Percentiles rank a stretch among this genome's conserved stretches.
These are phyloP conservation scores for Melieria crassipennis DNA, from an alignment of 2,888 invertebrate species.

Conservation along the genomic window DNA sequence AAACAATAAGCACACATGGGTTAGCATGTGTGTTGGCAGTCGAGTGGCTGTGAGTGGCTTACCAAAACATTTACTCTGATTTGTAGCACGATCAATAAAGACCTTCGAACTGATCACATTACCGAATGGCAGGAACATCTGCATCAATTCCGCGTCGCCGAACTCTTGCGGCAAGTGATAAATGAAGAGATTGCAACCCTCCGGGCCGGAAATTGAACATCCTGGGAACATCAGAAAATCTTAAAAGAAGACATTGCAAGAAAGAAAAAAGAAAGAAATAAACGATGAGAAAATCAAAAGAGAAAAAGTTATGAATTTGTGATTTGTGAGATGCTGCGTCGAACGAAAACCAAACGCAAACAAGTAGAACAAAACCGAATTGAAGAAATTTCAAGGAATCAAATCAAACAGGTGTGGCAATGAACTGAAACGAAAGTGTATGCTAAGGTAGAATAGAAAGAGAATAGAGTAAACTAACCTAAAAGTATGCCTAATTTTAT, in stretches of 20 bases:
- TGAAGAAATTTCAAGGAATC: conserved; percentile 16
- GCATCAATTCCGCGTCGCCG: conserved; percentile 98
- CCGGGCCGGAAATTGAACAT: conserved; percentile 96
- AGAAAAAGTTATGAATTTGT: conserved; percentile 32
- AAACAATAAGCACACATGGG: background rate
- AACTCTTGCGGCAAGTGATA: conserved; percentile 99
- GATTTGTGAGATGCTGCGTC: conserved; percentile 32
- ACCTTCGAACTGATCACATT: conserved; percentile 99
- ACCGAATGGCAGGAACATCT: conserved; percentile 99
- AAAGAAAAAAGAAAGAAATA: conserved; percentile 46
- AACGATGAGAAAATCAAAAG: conserved; percentile 37
- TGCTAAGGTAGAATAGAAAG: no score
- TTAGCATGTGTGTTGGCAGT: background rate
- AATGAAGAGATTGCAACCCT: conserved; percentile 99
- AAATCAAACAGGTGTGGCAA: conserved; percentile 31
- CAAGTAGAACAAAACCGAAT: conserved; percentile 18
- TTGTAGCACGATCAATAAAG: conserved; percentile 99
- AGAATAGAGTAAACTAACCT: no score
- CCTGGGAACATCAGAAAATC: conserved; percentile 82
- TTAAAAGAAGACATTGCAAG: conserved; percentile 72
- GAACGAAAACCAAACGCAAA: no score
- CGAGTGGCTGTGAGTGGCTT: conserved; percentile 65
- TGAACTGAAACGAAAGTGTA: no score
- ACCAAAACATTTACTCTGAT: conserved; percentile 99
- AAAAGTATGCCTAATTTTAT: no score